Percentiles rank a stretch among this genome's conserved stretches.
Evolutionary conservation across 1,140 invertebrate species (phyloP).

Genomic region (Camponotus pennsylvanicus): DNA sequence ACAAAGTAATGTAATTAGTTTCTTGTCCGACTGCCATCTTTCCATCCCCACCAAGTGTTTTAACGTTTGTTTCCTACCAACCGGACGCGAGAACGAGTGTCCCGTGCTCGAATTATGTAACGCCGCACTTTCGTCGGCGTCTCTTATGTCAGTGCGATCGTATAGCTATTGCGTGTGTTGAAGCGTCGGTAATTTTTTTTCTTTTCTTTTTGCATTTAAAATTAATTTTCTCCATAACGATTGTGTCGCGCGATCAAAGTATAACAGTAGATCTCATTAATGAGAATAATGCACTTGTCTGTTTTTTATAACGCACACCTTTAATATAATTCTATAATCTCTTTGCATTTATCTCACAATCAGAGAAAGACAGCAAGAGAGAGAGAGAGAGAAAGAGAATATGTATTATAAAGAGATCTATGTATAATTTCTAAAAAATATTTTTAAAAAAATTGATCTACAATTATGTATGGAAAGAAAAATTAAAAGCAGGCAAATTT

Average conservation of each 20-base stretch:
- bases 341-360: background rate
- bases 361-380: no score
- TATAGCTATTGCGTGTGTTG: constrained; percentile 2
- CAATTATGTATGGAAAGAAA: background rate
- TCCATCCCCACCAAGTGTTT: constrained; percentile 51
- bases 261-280: constrained; percentile 7
- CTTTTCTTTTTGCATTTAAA: constrained; percentile 14
- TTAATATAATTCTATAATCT: constrained; percentile 17
- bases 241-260: background rate
- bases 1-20: constrained; percentile 70
- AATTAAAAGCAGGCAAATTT: background rate
- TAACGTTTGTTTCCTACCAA: constrained; percentile 58
- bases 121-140: constrained; percentile 80
- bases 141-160: constrained; percentile 65
- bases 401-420: background rate
- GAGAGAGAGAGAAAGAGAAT: background rate
- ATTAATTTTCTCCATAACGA: constrained; percentile 28
- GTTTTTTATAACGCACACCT: background rate
- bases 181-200: constrained; percentile 7
- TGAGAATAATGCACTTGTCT: background rate
- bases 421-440: background rate
- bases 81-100: constrained; percentile 76
- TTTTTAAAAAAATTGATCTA: constrained; percentile 1
- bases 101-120: constrained; percentile 82
- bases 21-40: constrained; percentile 65